Evolutionary conservation across 92 coral and sea anemone species (phyloP).

Genomic region (Diadumene lineata): DNA sequence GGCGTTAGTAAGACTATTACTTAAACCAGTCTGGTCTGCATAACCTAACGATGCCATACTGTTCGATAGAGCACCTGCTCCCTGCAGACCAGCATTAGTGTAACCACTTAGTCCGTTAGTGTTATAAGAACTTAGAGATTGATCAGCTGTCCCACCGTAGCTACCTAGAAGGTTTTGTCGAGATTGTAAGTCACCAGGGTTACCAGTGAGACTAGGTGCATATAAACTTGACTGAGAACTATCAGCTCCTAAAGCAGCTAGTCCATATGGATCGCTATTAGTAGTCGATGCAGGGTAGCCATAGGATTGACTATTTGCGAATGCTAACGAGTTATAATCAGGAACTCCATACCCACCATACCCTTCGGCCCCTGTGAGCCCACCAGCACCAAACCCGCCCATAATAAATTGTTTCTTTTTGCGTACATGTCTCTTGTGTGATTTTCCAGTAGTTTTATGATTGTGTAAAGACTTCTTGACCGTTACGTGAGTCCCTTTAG

Average conservation of each 20-base stretch:
- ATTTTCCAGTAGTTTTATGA: conserved; percentile 4
- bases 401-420: conserved; percentile 80
- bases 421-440: conserved; percentile 37
- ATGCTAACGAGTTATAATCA: neutral
- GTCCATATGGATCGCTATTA: conserved; percentile 6
- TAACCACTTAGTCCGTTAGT: conserved; percentile 18
- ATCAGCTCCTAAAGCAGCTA: conserved; percentile 5
- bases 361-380: conserved; percentile 25
- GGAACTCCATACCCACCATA: neutral
- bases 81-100: conserved; percentile 23
- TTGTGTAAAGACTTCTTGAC: neutral
- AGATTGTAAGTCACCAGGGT: conserved; percentile 4
- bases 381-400: conserved; percentile 63
- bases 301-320: neutral
- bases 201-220: neutral
- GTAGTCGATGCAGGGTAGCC: conserved; percentile 20
- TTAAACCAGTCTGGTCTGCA: conserved; percentile 1
- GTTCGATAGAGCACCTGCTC: neutral
- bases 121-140: conserved; percentile 7
- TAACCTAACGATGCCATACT: neutral
- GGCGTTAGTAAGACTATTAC: conserved; percentile 16
- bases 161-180: conserved; percentile 25
- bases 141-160: conserved; percentile 9
- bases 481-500: neutral
- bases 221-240: neutral